Base-by-base conservation (phyloP, 2,113 vertebrate genomes). In the Lipophrys pholis region DNA sequence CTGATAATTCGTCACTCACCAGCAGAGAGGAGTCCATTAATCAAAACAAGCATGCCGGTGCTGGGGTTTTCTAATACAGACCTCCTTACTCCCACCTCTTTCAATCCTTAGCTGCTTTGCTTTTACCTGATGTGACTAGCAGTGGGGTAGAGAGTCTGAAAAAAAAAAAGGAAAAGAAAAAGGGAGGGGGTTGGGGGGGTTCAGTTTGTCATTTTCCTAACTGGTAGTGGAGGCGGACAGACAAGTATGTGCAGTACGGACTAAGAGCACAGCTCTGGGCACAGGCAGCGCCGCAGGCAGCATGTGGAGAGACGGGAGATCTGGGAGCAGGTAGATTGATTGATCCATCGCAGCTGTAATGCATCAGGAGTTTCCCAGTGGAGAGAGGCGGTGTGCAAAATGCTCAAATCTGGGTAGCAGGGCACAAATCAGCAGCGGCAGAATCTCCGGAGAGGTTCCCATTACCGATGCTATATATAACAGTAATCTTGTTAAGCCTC, bases 1-100 rank as follows among this genome's bases (percentile, higher is more conserved):
- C 86, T 90, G 89, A 94, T 93, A 89, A 93, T 93, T 88, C 54
- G 68, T 93, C 92, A 92, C 89, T 93, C 93, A 92, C 86, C 41
- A 73, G 69, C 82, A 53, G 56, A 77, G 90, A 91, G 80, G 80
- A 85, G 82, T 92, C 86, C 88, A 92, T 93, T 92, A 90, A 94
- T 93, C 90, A 93, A 84, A 89, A 86, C 67, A 55, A 87, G 87
- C 45, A 35, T 80, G 88, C 76, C 59, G 8, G 40, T 50, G 53
- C 45, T 21, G 52, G 60, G 39, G 21, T 80, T 85, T 69, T 76
- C 71, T 35, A 68, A 76, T 46, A 52, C 43, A 10, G 43, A 49
- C 52, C 81, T 17, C 65, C 53, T 53, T 55, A 30, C 56, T 16
- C 53, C 15, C 69, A 56, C 68, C 63, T 36, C 53, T 62, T 80